Conservation (phyloP, 2,888 invertebrate genomes). For the Globia sparganii region DNA sequence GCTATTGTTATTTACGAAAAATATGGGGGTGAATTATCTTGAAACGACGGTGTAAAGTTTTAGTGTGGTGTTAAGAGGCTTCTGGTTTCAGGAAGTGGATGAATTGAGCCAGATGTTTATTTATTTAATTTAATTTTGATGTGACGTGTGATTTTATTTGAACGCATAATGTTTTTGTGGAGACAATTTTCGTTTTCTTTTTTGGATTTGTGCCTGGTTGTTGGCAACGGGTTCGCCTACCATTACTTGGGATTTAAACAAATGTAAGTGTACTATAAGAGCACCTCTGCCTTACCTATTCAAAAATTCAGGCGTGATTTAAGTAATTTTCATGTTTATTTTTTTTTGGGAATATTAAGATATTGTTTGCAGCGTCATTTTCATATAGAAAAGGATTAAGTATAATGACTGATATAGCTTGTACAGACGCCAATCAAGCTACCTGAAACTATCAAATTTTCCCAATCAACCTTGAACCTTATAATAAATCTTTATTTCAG, state of each 20-base stretch:
- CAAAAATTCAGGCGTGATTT: neutral
- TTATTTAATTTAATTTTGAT: constrained; percentile 16
- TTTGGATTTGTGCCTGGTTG: neutral
- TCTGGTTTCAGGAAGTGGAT: constrained; percentile 5
- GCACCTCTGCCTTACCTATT: neutral
- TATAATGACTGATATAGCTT: neutral
- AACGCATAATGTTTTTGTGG: neutral
- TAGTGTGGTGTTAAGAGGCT: neutral
- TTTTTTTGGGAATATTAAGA: neutral
- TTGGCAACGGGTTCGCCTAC: neutral
- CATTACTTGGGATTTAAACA: neutral
- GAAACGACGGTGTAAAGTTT: constrained; percentile 30
- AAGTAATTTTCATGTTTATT: neutral
- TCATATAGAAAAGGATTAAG: neutral
- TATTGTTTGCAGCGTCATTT: neutral
- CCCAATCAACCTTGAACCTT: too few relatives aligned
- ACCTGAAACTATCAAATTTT: too few relatives aligned
- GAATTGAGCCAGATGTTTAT: neutral
- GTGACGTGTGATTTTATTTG: neutral
- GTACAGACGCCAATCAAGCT: too few relatives aligned
- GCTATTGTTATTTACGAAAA: constrained; percentile 58
- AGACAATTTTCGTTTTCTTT: too few relatives aligned
- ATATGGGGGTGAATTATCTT: constrained; percentile 15
- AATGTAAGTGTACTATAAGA: neutral
- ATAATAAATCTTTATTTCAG: too few relatives aligned